Percentiles rank a stretch among this genome's conserved stretches.
phyloP scores from a whole-genome alignment of 2,888 invertebrate species.

The Cabera pusaria region DNA sequence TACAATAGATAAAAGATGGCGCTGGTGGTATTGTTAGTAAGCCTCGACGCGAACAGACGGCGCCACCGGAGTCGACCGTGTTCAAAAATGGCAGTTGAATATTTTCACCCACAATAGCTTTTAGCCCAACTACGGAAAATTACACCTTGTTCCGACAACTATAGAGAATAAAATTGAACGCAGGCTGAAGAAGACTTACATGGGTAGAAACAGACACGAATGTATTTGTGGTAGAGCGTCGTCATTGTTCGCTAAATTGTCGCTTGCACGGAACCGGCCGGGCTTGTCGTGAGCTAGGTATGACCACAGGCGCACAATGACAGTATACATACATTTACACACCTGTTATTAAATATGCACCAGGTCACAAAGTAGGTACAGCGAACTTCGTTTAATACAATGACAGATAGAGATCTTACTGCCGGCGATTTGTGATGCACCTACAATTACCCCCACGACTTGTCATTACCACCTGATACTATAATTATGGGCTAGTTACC shows the following conservation, averaged over 20 bases:
- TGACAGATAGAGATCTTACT: constrained; percentile 74
- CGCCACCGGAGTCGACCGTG: constrained; percentile 79
- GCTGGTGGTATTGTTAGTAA: constrained; percentile 72
- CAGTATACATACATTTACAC: constrained; percentile 78
- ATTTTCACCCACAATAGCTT: constrained; percentile 69
- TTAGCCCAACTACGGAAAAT: constrained; percentile 34
- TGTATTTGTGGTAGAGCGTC: constrained; percentile 78
- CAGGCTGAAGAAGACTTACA: constrained; percentile 56
- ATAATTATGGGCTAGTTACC: constrained; percentile 49
- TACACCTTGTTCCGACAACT: constrained; percentile 34
- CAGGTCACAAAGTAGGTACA: constrained; percentile 68
- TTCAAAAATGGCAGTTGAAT: constrained; percentile 82
- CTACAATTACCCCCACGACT: constrained; percentile 58
- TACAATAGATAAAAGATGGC: constrained; percentile 80
- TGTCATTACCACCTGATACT: constrained; percentile 50
- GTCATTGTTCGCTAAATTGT: constrained; percentile 83
- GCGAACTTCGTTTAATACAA: constrained; percentile 72
- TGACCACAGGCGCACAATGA: constrained; percentile 70
- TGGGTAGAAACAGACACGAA: constrained; percentile 66
- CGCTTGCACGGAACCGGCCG: constrained; percentile 80
- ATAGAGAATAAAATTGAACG: constrained; percentile 44
- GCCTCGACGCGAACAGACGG: constrained; percentile 74
- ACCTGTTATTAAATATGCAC: constrained; percentile 80
- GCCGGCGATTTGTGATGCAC: constrained; percentile 66
- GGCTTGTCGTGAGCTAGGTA: constrained; percentile 80